Evolutionary conservation across 1,140 invertebrate species (phyloP).

Genomic region (Leptinotarsa lineolata): DNA sequence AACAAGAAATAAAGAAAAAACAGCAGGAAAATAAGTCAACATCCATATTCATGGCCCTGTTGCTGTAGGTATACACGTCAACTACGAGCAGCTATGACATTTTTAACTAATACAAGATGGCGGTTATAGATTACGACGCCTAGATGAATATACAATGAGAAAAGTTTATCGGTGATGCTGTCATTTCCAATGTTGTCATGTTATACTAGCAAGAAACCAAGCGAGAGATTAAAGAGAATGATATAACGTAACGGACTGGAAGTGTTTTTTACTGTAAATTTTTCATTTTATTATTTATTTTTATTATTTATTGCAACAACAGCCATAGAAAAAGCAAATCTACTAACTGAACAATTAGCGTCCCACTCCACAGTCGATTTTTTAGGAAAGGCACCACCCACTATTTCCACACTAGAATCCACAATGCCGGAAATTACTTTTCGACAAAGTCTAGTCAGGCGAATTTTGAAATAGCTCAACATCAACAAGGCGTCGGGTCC

Average conservation of each 20-base stretch:
- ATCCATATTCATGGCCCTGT: conserved; percentile 39
- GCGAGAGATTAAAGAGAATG: not conserved
- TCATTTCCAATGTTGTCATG: not conserved
- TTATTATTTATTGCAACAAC: too few species aligned
- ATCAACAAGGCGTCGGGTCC: too few species aligned
- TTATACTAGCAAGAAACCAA: not conserved
- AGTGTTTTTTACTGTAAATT: too few species aligned
- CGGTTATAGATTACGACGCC: conserved; percentile 47
- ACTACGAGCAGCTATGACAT: conserved; percentile 37
- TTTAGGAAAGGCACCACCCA: too few species aligned
- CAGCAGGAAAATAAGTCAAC: not conserved
- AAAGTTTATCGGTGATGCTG: conserved; percentile 13
- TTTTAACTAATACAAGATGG: conserved; percentile 51
- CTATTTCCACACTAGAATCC: too few species aligned
- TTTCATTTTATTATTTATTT: too few species aligned
- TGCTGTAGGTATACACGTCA: conserved; percentile 28
- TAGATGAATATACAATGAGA: conserved; percentile 40
- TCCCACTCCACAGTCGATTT: too few species aligned
- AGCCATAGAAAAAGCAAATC: too few species aligned
- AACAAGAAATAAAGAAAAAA: conserved; percentile 15
- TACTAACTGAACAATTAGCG: too few species aligned
- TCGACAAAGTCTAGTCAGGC: too few species aligned
- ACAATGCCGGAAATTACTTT: too few species aligned
- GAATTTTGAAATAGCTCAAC: too few species aligned
- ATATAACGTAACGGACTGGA: not conserved